These are phyloP conservation scores for Sebastes matsubarae DNA, from an alignment of 2,797 vertebrate genomes.

Conservation along the genomic window DNA sequence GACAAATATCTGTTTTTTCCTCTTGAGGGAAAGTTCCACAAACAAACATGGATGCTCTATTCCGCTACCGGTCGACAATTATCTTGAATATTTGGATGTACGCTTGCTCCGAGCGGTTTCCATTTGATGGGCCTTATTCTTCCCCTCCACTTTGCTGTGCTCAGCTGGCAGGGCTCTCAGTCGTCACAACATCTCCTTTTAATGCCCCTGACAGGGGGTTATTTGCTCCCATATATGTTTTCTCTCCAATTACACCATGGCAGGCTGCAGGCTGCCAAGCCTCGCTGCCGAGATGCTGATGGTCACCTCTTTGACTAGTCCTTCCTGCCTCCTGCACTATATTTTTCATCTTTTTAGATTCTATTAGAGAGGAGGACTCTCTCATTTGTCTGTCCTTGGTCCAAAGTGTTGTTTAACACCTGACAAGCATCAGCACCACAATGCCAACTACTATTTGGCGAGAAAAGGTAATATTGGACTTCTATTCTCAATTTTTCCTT, in stretches of 20 bases:
- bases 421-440: constrained; percentile 79
- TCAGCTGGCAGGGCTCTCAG: constrained; percentile 79
- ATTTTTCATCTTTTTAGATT: constrained; percentile 87
- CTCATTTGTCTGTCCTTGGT: constrained; percentile 85
- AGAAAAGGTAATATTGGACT: constrained; percentile 56
- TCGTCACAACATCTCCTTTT: constrained; percentile 85
- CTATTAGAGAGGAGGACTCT: constrained; percentile 81
- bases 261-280: constrained; percentile 78
- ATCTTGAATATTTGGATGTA: constrained; percentile 81
- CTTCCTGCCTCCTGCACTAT: constrained; percentile 84
- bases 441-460: constrained; percentile 57
- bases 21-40: constrained; percentile 61
- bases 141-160: constrained; percentile 80
- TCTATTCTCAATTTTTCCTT: constrained; percentile 48
- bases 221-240: constrained; percentile 90
- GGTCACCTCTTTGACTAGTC: constrained; percentile 87
- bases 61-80: constrained; percentile 75
- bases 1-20: constrained; percentile 55
- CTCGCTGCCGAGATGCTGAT: constrained; percentile 79
- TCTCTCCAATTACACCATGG: constrained; percentile 88
- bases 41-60: constrained; percentile 63
- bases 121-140: constrained; percentile 83
- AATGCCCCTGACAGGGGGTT: constrained; percentile 89
- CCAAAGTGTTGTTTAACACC: constrained; percentile 87
- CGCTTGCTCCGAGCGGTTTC: constrained; percentile 67